Evolutionary conservation across 2,888 invertebrate species (phyloP).

Genomic region (Tricholauxania praeusta): DNA sequence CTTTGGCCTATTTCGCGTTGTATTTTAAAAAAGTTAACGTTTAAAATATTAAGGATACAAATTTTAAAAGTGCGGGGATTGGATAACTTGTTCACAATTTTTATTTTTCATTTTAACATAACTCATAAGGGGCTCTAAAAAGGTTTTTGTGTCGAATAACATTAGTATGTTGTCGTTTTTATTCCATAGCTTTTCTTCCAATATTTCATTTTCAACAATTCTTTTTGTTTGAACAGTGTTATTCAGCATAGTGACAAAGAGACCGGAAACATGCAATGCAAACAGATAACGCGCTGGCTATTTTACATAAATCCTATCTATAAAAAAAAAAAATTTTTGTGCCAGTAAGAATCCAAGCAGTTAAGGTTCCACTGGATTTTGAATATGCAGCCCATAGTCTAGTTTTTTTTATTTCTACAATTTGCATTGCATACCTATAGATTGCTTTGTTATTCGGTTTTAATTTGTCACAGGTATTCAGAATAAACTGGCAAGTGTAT

Average conservation of each 20-base stretch:
- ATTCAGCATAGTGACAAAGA: not conserved
- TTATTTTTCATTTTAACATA: not conserved
- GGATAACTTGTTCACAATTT: not conserved
- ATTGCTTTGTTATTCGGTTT: too few species aligned
- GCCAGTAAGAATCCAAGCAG: too few species aligned
- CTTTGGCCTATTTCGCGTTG: conserved; percentile 19
- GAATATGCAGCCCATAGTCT: too few species aligned
- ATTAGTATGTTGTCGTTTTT: conserved; percentile 10
- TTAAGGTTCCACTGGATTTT: too few species aligned
- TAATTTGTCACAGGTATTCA: too few species aligned
- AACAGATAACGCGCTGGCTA: not conserved
- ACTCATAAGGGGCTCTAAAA: too few species aligned
- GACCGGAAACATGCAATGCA: not conserved
- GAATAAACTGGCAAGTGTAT: not conserved
- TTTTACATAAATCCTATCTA: too few species aligned
- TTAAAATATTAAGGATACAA: not conserved
- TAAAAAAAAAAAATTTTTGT: too few species aligned
- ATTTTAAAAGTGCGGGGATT: not conserved
- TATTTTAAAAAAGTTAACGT: not conserved
- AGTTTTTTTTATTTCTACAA: too few species aligned
- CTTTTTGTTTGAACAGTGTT: not conserved
- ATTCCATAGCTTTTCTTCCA: conserved; percentile 16
- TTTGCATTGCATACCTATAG: too few species aligned
- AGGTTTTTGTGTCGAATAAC: not conserved
- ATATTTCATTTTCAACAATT: not conserved